Conservation (phyloP, 2,113 vertebrate genomes). For the Tiliqua scincoides region DNA sequence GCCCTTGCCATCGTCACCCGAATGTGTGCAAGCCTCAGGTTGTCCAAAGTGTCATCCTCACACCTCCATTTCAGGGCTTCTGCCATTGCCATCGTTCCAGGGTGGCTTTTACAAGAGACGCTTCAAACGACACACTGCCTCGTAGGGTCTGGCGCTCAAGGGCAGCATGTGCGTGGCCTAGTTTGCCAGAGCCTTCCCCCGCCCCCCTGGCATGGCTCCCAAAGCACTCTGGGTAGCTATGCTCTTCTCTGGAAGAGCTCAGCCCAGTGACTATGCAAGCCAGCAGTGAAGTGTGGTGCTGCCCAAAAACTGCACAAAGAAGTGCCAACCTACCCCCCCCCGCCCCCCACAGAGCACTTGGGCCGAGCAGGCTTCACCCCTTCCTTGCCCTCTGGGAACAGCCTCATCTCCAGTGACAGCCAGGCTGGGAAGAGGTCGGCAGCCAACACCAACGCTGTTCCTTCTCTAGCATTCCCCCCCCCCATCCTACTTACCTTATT, state of each 20-base stretch:
- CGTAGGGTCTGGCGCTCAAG: no score
- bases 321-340: no score
- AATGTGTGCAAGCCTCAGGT: not conserved
- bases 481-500: constrained; percentile 64
- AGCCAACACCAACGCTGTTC: constrained; percentile 1
- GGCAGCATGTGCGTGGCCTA: not conserved
- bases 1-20: not conserved
- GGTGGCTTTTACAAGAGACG: no score
- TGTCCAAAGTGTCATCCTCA: no score
- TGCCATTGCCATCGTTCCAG: no score
- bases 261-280: no score
- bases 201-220: not conserved
- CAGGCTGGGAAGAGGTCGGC: not conserved
- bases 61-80: no score
- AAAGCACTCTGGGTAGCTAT: not conserved
- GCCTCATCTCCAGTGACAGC: not conserved
- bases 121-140: no score
- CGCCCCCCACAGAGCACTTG: not conserved
- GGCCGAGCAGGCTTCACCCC: no score
- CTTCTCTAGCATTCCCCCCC: not conserved
- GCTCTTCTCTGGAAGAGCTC: not conserved
- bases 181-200: not conserved
- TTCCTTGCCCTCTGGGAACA: not conserved
- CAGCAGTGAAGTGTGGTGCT: not conserved
- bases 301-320: not conserved